Evolutionary conservation across 2,797 vertebrate genomes (phyloP), one percentile per base, ranked within the genome.

Genomic region (Betta splendens): DNA sequence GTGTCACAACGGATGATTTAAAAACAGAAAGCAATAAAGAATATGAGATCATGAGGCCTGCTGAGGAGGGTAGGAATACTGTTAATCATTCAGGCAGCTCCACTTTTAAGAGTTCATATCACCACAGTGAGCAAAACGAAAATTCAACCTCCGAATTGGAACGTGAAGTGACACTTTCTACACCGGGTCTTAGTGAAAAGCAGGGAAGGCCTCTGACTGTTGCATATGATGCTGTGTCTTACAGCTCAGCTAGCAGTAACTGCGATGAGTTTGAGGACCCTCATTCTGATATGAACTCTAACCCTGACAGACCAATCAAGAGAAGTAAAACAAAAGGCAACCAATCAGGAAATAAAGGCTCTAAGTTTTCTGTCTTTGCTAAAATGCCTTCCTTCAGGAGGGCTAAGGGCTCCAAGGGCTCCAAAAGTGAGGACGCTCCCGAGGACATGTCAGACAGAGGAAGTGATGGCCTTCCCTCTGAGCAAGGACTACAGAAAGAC

Each of bases 361-460:
- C 92, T 3, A 92, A 85, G 69, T 89, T 89, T 74, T 87, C 86
- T 10, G 82, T 90, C 2, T 93, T 93, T 64, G 79, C 91, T 50
- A 93, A 93, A 86, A 92, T 93, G 72, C 87, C 92, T 13, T 91
- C 93, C 7, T 90, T 94, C 77, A 91, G 85, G 47, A 93, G 83
- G 80, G 37, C 83, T 21, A 69, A 84, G 55, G 46, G 61, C 37
- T 38, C 38, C 4, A 75, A 73, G 9, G 46, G 29, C 26, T 29
- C 31, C 22, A 81, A 75, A 38, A 69, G 31, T 28, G 79, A 75
- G 25, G 77, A 73, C 15, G 22, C 28, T 8, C 23, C 51, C 4
- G 48, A 31, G 17, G 77, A 81, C 29, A 62, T 53, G 23, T 15
- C 61, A 5, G 68, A 87, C 1, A 25, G 23, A 36, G 26, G 48